A percentile compares a stretch with the other conserved stretches of the same genome.
Evolutionary conservation across 2,113 vertebrate species (phyloP).

Genomic region (Myotis lucifugus): DNA sequence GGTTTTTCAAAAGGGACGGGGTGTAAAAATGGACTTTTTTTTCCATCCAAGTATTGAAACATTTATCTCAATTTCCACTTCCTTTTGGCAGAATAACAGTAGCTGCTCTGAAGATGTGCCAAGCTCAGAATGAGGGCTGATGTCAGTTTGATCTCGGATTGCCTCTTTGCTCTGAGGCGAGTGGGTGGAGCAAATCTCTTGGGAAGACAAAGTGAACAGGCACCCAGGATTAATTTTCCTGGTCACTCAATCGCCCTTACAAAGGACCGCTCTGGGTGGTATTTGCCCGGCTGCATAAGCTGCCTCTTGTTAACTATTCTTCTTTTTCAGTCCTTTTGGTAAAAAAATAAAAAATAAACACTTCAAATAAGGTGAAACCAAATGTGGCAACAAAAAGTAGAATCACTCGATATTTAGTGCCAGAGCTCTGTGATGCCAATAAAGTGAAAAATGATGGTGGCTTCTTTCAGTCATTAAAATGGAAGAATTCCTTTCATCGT

Average conservation of each 20-base stretch:
- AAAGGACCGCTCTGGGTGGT: constrained; percentile 53
- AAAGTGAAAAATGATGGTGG: not conserved
- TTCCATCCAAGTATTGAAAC: constrained; percentile 74
- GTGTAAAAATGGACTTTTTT: constrained; percentile 74
- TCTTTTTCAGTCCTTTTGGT: not conserved
- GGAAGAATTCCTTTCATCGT: not conserved
- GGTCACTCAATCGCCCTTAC: constrained; percentile 61
- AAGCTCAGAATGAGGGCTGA: constrained; percentile 61
- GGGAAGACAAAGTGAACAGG: constrained; percentile 64
- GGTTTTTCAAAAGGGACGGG: constrained; percentile 74
- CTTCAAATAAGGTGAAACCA: constrained; percentile 52
- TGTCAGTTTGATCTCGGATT: constrained; percentile 70
- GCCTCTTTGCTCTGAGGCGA: constrained; percentile 45
- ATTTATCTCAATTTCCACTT: constrained; percentile 81
- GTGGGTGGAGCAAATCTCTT: constrained; percentile 62
- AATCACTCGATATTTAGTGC: constrained; percentile 4
- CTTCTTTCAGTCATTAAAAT: not conserved
- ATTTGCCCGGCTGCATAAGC: constrained; percentile 53
- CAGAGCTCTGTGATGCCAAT: not conserved
- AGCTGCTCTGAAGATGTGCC: constrained; percentile 72
- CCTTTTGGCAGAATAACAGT: constrained; percentile 69
- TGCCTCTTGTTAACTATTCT: not conserved
- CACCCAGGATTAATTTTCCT: constrained; percentile 68
- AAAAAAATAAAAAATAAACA: not conserved
- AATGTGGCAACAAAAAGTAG: not conserved